phyloP scores from a whole-genome alignment of 2,113 vertebrate genomes.

The Felis chaus region DNA sequence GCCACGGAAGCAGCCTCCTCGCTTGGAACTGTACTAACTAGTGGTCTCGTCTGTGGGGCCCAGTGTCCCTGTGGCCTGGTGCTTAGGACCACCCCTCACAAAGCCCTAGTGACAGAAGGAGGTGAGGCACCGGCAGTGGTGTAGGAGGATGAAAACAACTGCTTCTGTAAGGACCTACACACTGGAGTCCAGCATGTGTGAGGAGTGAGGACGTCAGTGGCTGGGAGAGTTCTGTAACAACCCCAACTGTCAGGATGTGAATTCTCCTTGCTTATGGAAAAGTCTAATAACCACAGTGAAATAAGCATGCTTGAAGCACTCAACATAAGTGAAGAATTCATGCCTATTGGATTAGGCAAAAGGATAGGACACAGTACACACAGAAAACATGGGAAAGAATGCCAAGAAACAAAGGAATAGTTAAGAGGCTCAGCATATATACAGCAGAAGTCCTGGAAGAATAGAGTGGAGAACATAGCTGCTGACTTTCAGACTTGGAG shows the following conservation, averaged over 20 bases:
- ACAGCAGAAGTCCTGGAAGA: fast-evolving
- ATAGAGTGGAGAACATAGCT: not conserved
- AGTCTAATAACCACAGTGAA: not conserved
- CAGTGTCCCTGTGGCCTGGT: not conserved
- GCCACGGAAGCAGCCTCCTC: not conserved
- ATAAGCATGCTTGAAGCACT: no score
- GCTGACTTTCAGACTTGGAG: not conserved
- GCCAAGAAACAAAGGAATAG: not conserved
- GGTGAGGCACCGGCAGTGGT: not conserved
- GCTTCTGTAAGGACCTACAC: fast-evolving
- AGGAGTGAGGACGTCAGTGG: fast-evolving
- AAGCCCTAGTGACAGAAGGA: not conserved
- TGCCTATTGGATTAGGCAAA: not conserved
- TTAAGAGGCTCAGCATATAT: no score
- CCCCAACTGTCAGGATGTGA: not conserved
- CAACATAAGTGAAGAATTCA: not conserved
- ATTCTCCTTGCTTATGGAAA: no score
- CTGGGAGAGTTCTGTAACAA: not conserved
- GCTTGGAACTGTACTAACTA: fast-evolving
- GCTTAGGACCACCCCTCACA: not conserved
- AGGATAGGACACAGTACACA: not conserved
- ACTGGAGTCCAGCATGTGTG: fast-evolving
- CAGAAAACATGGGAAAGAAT: not conserved
- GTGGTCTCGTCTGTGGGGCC: not conserved
- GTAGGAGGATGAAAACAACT: not conserved